Conservation (phyloP, 2,888 invertebrate genomes). For the Megaustenia siamemsis region DNA sequence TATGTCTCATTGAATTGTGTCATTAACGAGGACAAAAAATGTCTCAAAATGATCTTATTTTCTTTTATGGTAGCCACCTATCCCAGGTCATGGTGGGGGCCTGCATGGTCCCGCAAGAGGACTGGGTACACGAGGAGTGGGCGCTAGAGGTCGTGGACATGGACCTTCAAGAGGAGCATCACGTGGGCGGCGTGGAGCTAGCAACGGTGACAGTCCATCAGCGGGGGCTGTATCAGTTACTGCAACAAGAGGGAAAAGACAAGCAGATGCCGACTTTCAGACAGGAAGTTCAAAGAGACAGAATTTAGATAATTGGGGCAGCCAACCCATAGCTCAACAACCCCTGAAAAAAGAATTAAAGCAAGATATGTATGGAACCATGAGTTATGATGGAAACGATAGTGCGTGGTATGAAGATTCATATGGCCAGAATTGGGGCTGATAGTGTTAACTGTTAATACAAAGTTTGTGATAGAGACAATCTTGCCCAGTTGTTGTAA, state of each 20-base stretch:
- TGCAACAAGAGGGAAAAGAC: slow-evolving; percentile 89
- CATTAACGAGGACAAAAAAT: slow-evolving; percentile 58
- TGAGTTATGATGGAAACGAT: slow-evolving; percentile 81
- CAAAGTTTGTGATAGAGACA: too few relatives aligned
- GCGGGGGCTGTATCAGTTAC: slow-evolving; percentile 60
- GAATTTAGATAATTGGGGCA: slow-evolving; percentile 86
- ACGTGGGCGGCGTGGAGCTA: slow-evolving; percentile 68
- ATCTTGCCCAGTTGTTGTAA: too few relatives aligned
- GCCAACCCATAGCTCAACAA: slow-evolving; percentile 92
- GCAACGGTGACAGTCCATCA: slow-evolving; percentile 58
- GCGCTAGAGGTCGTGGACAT: slow-evolving; percentile 66
- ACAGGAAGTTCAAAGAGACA: slow-evolving; percentile 96
- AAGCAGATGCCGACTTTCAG: slow-evolving; percentile 98
- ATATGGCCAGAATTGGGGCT: too few relatives aligned
- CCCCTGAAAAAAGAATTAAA: slow-evolving; percentile 83
- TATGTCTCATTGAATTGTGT: background rate
- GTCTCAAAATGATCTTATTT: slow-evolving; percentile 58
- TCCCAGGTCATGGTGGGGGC: slow-evolving; percentile 73
- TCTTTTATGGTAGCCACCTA: slow-evolving; percentile 73
- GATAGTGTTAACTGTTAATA: too few relatives aligned
- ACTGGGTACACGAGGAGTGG: slow-evolving; percentile 69
- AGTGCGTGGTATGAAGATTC: too few relatives aligned
- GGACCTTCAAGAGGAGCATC: slow-evolving; percentile 60
- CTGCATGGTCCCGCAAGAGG: slow-evolving; percentile 66
- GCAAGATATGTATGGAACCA: slow-evolving; percentile 82